Base-by-base conservation (phyloP, 2,113 vertebrate species). In the Neotoma lepida region DNA sequence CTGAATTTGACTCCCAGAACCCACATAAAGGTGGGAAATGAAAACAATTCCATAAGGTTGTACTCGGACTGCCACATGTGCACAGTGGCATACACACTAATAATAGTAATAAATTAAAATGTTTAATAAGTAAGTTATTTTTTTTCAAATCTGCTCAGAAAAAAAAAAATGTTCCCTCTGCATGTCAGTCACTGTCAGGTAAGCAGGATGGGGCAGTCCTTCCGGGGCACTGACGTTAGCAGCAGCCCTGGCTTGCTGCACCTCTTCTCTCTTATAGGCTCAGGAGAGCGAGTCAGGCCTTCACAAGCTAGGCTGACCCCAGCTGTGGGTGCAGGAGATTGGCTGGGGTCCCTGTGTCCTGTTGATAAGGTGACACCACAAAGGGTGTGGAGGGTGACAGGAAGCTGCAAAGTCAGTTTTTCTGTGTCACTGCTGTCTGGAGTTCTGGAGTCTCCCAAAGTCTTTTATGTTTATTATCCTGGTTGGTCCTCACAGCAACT, bases 391-490 rank as follows among this genome's bases (percentile, higher is more conserved):
- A 85, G 17, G 82, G 64, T n/a, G 56, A n/a, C 39, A 46, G 41
- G 63, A 2, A 41, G 41, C 41, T 9, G n/a, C n/a, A 41, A 58
- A 41, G 56, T 58, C 54, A 61, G 7, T 41, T 41, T 41, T 61
- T 41, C 80, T 56, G 33, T 56, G 77, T 56, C 20, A 26, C 26
- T 46, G 78, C n/a, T 2, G 2, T 39, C 33, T 30, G 71, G 70
- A 49, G 49, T 14, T 35, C 24, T 4, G 44, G 56, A 14, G 49
- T 61, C 70, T 46, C 33, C 64, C 1, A 28, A 78, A 8, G 0
- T 1, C 30, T 70, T 74, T 66, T 61, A 33, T 0, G 0, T 26
- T 3, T 3, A 0, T 51, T 64, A 28, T 20, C 41, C 4, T 2
- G 0, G 28, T n/a, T 82, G 33, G 6, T 73, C 74, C 33, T 70